Evolutionary conservation across 2,888 invertebrate species (phyloP).

Genomic region (Euphydryas editha): DNA sequence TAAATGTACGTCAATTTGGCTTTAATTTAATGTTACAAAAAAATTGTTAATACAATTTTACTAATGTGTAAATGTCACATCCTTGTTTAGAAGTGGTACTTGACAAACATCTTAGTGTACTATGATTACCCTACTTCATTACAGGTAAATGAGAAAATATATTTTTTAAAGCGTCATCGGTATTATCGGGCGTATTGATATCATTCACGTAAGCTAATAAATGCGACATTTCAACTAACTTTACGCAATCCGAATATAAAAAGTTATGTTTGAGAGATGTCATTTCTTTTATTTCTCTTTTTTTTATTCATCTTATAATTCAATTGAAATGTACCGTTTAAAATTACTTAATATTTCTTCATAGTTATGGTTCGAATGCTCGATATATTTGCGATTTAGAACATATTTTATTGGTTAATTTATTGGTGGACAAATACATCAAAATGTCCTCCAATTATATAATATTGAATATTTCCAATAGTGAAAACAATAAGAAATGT

Average conservation of each 20-base stretch:
- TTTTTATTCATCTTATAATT: background rate
- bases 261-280: background rate
- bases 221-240: background rate
- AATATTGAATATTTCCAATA: background rate
- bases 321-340: background rate
- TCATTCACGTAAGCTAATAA: constrained; percentile 15
- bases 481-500: too few species aligned
- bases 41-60: background rate
- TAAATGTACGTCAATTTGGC: background rate
- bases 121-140: constrained; percentile 1
- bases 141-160: constrained; percentile 39
- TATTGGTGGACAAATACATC: background rate
- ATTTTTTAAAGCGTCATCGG: constrained; percentile 30
- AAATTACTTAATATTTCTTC: background rate
- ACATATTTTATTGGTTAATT: background rate
- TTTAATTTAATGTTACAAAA: constrained; percentile 10
- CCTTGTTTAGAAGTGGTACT: background rate
- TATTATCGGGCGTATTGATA: constrained; percentile 8
- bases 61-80: background rate
- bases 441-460: background rate
- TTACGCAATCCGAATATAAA: background rate
- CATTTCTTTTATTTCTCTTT: background rate
- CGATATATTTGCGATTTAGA: background rate
- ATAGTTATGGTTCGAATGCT: background rate
- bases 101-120: background rate